Evolutionary conservation across 30 jellyfish, hydroid and myxozoan genomes (phyloP).

Genomic region (Aurelia aurita complex sp. Pacific): DNA sequence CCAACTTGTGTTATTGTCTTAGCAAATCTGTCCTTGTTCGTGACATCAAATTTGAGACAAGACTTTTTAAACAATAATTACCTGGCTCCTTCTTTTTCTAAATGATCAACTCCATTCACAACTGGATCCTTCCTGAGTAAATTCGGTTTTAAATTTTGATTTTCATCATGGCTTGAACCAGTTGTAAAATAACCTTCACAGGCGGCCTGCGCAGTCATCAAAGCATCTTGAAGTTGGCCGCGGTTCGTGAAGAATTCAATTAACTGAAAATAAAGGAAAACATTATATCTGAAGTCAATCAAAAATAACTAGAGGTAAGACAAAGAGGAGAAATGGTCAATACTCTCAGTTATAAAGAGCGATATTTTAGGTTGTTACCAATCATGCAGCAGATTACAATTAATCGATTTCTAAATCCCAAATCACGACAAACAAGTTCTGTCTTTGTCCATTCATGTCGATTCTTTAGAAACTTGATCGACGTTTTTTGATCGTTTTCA

Average conservation of each 20-base stretch:
- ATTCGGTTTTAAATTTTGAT: constrained; percentile 4
- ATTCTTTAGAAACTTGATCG: too few relatives aligned
- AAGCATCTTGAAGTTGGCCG: constrained; percentile 72
- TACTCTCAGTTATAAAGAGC: too few relatives aligned
- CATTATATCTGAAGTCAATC: too few relatives aligned
- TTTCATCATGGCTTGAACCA: constrained; percentile 20
- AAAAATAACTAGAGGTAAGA: neutral
- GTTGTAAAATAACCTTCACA: constrained; percentile 52
- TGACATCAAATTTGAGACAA: neutral
- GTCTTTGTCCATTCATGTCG: too few relatives aligned
- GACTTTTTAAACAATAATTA: neutral
- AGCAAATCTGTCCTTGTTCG: neutral
- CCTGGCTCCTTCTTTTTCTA: constrained; percentile 26
- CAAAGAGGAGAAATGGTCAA: too few relatives aligned
- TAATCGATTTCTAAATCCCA: too few relatives aligned
- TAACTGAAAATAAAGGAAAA: constrained; percentile 20
- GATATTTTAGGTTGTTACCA: too few relatives aligned
- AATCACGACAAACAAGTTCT: too few relatives aligned
- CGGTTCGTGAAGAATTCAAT: constrained; percentile 48
- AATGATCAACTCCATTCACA: constrained; percentile 6
- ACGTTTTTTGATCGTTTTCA: too few relatives aligned
- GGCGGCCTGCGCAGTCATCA: constrained; percentile 64
- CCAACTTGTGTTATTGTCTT: too few relatives aligned
- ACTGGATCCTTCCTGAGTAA: constrained; percentile 10
- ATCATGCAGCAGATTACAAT: too few relatives aligned